These are phyloP conservation scores for Hemibagrus wyckioides DNA, from an alignment of 2,113 vertebrate species.

Conservation along the genomic window DNA sequence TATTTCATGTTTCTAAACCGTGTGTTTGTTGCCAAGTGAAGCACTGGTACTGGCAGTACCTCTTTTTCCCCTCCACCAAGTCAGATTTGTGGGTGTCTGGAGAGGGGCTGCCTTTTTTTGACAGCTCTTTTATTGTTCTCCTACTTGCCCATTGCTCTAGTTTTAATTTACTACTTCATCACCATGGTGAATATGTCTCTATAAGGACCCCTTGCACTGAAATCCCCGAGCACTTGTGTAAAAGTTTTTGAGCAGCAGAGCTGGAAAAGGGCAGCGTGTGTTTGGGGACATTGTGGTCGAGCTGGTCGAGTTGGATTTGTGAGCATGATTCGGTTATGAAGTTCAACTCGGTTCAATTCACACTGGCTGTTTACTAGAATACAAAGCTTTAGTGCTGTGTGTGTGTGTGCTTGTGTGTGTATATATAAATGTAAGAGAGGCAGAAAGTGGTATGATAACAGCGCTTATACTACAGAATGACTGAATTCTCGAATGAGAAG, in stretches of 20 bases:
- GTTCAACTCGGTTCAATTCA: not conserved
- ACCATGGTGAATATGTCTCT: not conserved
- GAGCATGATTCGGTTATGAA: not conserved
- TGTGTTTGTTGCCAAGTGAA: constrained; percentile 11
- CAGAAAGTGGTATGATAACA: not conserved
- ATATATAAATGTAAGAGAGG: not conserved
- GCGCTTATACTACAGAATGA: not conserved
- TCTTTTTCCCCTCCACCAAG: not conserved
- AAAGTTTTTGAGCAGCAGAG: not conserved
- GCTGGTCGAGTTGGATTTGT: not conserved
- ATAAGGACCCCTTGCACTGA: not conserved
- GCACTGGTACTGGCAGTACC: constrained; percentile 28
- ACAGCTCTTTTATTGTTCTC: constrained; percentile 7
- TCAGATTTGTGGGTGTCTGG: constrained; percentile 38
- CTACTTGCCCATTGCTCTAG: not conserved
- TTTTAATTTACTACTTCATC: not conserved
- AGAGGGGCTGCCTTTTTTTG: not conserved
- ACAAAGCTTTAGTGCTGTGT: not conserved
- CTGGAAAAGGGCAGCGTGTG: not conserved
- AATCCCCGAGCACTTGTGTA: not conserved
- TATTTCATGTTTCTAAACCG: constrained; percentile 8
- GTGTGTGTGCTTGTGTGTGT: not conserved
- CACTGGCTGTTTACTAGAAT: not conserved
- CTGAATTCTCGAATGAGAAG: not conserved
- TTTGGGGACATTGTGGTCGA: not conserved